phyloP scores from a whole-genome alignment of 1,140 invertebrate genomes.

The Anadara kagoshimensis region DNA sequence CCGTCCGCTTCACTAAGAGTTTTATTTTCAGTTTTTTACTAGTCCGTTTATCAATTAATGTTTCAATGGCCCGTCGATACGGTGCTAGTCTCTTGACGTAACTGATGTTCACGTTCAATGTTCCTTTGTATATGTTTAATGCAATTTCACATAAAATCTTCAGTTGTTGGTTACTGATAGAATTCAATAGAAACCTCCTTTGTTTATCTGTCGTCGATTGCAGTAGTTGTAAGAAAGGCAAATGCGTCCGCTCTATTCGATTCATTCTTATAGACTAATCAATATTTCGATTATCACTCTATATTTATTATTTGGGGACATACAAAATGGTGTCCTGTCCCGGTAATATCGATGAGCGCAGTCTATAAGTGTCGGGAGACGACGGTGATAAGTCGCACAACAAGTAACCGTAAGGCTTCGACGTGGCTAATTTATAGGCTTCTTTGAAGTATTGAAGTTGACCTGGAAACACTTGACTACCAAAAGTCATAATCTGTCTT shows the following conservation, averaged over 20 bases:
- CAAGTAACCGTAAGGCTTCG: constrained; percentile 16
- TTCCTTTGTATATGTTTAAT: constrained; percentile 26
- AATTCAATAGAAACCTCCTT: constrained; percentile 19
- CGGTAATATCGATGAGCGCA: constrained; percentile 28
- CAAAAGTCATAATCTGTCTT: constrained; percentile 19
- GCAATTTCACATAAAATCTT: constrained; percentile 20
- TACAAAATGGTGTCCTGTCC: constrained; percentile 32
- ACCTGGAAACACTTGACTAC: constrained; percentile 27
- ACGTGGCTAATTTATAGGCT: constrained; percentile 23
- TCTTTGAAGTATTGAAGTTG: constrained; percentile 10
- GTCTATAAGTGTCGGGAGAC: constrained; percentile 7
- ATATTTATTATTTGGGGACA: constrained; percentile 15
- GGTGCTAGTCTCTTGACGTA: constrained; percentile 27
- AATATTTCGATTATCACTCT: neutral
- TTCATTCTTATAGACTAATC: constrained; percentile 22
- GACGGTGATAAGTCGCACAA: constrained; percentile 18
- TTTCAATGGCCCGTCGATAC: constrained; percentile 1
- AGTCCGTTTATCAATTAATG: neutral
- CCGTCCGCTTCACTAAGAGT: neutral
- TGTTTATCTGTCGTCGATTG: neutral
- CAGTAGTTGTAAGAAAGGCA: constrained; percentile 1
- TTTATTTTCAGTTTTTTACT: constrained; percentile 3
- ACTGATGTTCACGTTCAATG: neutral
- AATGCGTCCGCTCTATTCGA: constrained; percentile 9
- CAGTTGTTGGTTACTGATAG: constrained; percentile 11